phyloP scores from a whole-genome alignment of 2,888 invertebrate genomes.

The Azorinus chamasolen region DNA sequence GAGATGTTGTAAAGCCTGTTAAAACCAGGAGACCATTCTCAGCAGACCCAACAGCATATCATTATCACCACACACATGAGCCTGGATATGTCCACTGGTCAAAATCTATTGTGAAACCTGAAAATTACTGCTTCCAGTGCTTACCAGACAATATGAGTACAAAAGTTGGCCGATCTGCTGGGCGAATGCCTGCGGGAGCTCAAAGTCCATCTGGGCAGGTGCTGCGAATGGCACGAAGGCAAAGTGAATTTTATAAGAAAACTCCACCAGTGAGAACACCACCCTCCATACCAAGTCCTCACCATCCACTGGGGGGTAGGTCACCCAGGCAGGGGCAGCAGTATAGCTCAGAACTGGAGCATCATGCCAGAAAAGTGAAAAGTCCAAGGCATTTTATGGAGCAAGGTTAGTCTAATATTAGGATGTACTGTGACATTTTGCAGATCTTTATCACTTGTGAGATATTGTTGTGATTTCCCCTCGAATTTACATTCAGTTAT shows the following conservation, averaged over 20 bases:
- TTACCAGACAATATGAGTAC: conserved; percentile 67
- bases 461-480: too few species aligned
- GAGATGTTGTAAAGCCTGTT: conserved; percentile 1
- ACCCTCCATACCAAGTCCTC: conserved; percentile 81
- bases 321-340: conserved; percentile 69
- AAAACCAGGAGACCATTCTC: background rate
- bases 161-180: conserved; percentile 77
- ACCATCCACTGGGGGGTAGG: conserved; percentile 57
- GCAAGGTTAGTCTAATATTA: conserved; percentile 68
- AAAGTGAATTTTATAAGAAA: conserved; percentile 70
- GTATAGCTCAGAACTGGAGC: conserved; percentile 79
- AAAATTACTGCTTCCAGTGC: conserved; percentile 72
- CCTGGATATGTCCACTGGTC: conserved; percentile 39
- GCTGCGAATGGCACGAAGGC: conserved; percentile 71
- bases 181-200: conserved; percentile 73
- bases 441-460: too few species aligned
- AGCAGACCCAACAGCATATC: background rate
- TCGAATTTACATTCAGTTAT: too few species aligned
- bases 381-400: conserved; percentile 81
- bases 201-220: conserved; percentile 72
- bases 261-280: conserved; percentile 78
- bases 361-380: conserved; percentile 77
- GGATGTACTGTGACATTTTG: too few species aligned
- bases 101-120: conserved; percentile 66
- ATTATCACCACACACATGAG: conserved; percentile 20